Evolutionary conservation across 1,140 invertebrate genomes (phyloP), one percentile per base, ranked within the genome.

Genomic region (Pseudomyrmex sp.): DNA sequence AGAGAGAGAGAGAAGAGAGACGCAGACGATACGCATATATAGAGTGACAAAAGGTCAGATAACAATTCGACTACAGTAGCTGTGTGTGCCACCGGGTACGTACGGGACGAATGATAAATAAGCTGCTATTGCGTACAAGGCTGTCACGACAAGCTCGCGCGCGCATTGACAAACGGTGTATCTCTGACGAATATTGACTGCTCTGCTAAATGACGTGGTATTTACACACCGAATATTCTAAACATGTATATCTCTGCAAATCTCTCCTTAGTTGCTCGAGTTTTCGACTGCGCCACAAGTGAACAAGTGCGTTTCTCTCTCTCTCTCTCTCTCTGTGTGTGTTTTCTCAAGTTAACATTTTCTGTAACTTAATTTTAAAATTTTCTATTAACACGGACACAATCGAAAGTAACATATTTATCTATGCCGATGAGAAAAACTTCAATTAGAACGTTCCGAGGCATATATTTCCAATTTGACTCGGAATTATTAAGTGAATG

Each of bases 11-110:
- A 54, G 35, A 10, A 12, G 48, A 61, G 46, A 46, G 62, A 59
- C 35, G 62, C 59, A 82, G 68, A 26, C 48, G 74, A 77, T 62
- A 76, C 44, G 58, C 46, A 50, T 73, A 15, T 35, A 66, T 54
- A 18, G 65, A 61, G 76, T 72, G 54, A 72, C 76, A 9, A 79
- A 56, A 26, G 76, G 75, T 77, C 75, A 77, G 75, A 80, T 80
- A 20, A 61, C 26, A 44, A 35, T 35, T 35, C 35, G 26, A 50
- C 15, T 44, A 72, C 72, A 70, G 26, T 79, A 80, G 13, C 66
- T 58, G 44, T 70, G 66, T 59, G 44, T 69, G 74, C 50, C 62
- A 66, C 65, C 26, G 76, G 69, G 70, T 65, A 59, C 59, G 20
- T 52, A 26, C 20, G 15, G n/a, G 35, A 15, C 66, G 66, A 80